These are phyloP conservation scores for Luffia ferchaultella DNA, from an alignment of 2,888 invertebrate species.

Conservation along the genomic window DNA sequence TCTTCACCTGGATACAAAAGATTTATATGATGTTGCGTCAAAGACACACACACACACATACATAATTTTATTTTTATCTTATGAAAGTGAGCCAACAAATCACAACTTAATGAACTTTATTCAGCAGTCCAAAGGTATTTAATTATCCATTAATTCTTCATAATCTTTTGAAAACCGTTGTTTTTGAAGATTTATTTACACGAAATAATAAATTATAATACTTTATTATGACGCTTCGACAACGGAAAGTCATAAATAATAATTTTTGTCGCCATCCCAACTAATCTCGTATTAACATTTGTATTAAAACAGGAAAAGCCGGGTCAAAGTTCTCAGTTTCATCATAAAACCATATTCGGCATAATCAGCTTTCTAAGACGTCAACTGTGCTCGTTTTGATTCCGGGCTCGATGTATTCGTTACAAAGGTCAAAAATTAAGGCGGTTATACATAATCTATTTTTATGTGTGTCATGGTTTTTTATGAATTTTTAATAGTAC, in stretches of 20 bases:
- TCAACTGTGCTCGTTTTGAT: background rate
- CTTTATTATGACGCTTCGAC: background rate
- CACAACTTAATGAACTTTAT: too few relatives aligned
- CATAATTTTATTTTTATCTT: too few relatives aligned
- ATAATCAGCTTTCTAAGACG: background rate
- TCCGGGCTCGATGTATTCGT: background rate
- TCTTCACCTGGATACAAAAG: too few relatives aligned
- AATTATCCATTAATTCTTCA: too few relatives aligned
- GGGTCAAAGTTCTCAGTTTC: background rate
- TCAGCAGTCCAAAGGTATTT: too few relatives aligned
- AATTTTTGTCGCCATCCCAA: background rate
- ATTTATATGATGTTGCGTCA: too few relatives aligned
- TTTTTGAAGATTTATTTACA: background rate
- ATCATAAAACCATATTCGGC: background rate
- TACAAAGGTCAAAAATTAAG: background rate
- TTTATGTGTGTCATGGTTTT: background rate
- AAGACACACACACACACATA: too few relatives aligned
- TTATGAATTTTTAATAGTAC: slow-evolving; percentile 4
- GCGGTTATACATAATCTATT: background rate
- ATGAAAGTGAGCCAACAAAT: too few relatives aligned
- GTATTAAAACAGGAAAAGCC: background rate
- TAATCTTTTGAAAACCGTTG: background rate
- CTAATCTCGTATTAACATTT: background rate
- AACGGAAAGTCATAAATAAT: background rate
- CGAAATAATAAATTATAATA: background rate